These are phyloP conservation scores for Melanostoma scalare DNA, from an alignment of 2,888 invertebrate genomes.

Conservation along the genomic window DNA sequence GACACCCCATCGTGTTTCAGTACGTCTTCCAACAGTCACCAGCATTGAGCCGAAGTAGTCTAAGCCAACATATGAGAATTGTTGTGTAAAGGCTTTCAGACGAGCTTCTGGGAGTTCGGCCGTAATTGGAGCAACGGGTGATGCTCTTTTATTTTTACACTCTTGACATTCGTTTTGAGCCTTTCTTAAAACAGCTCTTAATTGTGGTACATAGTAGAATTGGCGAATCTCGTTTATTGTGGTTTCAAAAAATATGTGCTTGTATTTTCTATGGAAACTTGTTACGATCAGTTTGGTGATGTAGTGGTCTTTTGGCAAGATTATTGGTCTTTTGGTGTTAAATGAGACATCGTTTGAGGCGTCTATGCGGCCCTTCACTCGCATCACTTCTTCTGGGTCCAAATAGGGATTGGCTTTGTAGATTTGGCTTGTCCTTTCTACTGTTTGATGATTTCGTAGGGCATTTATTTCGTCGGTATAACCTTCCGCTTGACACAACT, in stretches of 20 bases:
- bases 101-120: slow-evolving; percentile 1
- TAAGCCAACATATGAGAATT: slow-evolving; percentile 31
- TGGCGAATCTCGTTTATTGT: too few species aligned
- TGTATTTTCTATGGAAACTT: too few species aligned
- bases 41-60: slow-evolving; percentile 60
- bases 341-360: not conserved
- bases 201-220: too few species aligned
- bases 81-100: slow-evolving; percentile 16
- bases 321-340: too few species aligned
- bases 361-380: not conserved
- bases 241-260: too few species aligned
- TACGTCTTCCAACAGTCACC: slow-evolving; percentile 35
- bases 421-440: not conserved
- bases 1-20: slow-evolving; percentile 37
- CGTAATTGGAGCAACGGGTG: not conserved
- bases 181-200: not conserved
- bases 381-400: not conserved
- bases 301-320: too few species aligned
- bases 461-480: not conserved
- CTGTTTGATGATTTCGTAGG: not conserved
- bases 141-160: not conserved
- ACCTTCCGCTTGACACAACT: not conserved
- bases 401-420: not conserved
- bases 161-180: not conserved
- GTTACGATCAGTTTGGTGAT: not conserved